Evolutionary conservation across 2,888 invertebrate genomes (phyloP).

Genomic region (Acronicta leporina): DNA sequence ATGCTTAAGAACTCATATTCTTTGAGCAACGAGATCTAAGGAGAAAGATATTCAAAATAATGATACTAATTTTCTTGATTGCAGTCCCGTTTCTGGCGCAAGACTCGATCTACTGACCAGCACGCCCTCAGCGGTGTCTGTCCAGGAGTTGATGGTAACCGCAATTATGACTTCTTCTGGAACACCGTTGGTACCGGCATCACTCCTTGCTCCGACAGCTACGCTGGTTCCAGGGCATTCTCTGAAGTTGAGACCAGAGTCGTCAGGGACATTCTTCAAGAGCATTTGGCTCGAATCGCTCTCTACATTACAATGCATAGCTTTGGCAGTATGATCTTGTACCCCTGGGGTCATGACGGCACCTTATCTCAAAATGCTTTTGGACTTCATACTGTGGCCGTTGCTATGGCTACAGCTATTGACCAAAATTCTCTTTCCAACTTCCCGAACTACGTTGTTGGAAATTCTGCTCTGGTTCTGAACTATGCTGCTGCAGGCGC

Average conservation of each 20-base stretch:
- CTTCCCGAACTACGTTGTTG: conserved; percentile 86
- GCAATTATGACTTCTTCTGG: conserved; percentile 93
- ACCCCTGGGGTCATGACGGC: conserved; percentile 91
- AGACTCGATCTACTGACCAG: conserved; percentile 89
- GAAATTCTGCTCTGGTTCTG: conserved; percentile 85
- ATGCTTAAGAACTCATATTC: too few relatives aligned
- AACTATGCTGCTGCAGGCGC: conserved; percentile 90
- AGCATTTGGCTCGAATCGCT: conserved; percentile 84
- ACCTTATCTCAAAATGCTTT: conserved; percentile 83
- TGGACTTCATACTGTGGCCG: conserved; percentile 79
- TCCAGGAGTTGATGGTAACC: conserved; percentile 92
- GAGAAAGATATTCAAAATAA: background rate
- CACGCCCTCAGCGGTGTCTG: conserved; percentile 77
- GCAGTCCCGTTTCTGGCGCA: conserved; percentile 91
- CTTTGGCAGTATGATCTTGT: conserved; percentile 91
- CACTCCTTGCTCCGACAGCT: conserved; percentile 89
- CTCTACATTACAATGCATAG: conserved; percentile 93
- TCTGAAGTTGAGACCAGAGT: conserved; percentile 91
- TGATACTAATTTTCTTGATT: conserved; percentile 37
- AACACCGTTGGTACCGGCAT: conserved; percentile 88
- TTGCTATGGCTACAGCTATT: conserved; percentile 79
- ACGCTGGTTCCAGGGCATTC: conserved; percentile 89
- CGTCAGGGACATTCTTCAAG: conserved; percentile 88
- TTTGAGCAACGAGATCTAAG: background rate
- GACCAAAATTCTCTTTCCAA: conserved; percentile 64